Percentiles rank a stretch among this genome's conserved stretches.
phyloP scores from a whole-genome alignment of 64 coral and sea anemone species.

The Montipora foliosa region DNA sequence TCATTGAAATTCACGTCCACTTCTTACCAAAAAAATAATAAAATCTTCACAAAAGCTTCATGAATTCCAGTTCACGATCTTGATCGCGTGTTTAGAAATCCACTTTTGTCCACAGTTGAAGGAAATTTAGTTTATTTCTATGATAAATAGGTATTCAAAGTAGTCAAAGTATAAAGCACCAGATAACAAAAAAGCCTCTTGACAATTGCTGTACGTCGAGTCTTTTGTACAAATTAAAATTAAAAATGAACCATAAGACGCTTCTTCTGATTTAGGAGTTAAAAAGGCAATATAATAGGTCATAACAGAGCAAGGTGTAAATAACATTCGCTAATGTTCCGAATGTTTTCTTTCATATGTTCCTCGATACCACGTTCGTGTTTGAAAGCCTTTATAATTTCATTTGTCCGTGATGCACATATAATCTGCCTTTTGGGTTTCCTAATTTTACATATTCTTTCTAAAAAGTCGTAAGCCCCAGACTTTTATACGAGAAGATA shows the following conservation, averaged over 20 bases:
- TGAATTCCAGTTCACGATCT: background rate
- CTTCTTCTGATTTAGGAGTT: background rate
- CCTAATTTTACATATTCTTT: background rate
- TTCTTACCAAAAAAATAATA: background rate
- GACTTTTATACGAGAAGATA: background rate
- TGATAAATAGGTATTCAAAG: slow-evolving; percentile 2
- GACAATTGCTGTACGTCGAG: slow-evolving; percentile 1
- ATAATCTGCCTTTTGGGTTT: background rate
- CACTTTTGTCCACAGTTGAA: background rate
- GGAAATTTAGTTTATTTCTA: slow-evolving; percentile 24
- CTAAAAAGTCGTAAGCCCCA: slow-evolving; percentile 4
- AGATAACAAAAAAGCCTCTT: slow-evolving; percentile 13
- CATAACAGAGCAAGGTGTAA: background rate
- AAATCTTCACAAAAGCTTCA: background rate
- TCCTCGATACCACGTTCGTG: background rate
- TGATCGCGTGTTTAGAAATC: background rate
- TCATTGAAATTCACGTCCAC: slow-evolving; percentile 21
- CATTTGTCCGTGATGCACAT: background rate
- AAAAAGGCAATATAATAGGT: slow-evolving; percentile 5
- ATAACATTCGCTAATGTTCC: background rate
- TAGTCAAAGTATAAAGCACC: slow-evolving; percentile 17
- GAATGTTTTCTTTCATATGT: background rate
- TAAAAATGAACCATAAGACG: slow-evolving; percentile 9
- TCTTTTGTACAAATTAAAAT: slow-evolving; percentile 17
- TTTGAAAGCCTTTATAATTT: background rate